These are phyloP conservation scores for Silurus meridionalis DNA, from an alignment of 2,113 vertebrate species.

Conservation along the genomic window DNA sequence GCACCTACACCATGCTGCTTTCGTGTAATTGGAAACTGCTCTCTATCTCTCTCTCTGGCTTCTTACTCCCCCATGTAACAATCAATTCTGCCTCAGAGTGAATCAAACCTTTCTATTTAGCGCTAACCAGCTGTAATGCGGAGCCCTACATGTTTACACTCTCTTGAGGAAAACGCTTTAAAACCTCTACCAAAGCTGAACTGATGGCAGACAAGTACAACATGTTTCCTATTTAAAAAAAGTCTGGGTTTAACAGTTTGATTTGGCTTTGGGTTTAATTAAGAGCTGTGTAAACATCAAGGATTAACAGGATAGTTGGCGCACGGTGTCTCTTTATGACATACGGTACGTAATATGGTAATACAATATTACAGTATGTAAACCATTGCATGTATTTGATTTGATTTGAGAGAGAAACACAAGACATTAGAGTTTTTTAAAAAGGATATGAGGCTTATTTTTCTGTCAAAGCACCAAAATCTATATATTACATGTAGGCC, in stretches of 20 bases:
- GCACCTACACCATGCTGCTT: background rate
- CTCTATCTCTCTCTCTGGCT: background rate
- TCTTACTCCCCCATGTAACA: slow-evolving; percentile 45
- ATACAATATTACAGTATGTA: background rate
- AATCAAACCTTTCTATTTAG: slow-evolving; percentile 58
- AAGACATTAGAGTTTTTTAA: background rate
- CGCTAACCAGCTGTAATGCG: slow-evolving; percentile 35
- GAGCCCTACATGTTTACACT: slow-evolving; percentile 27
- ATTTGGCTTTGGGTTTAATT: background rate
- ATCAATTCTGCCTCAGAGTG: slow-evolving; percentile 58
- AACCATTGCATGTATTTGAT: background rate
- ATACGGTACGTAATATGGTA: background rate
- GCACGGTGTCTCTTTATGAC: background rate
- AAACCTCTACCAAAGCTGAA: background rate
- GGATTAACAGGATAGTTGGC: background rate
- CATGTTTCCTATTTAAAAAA: slow-evolving; percentile 21
- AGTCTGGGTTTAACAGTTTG: slow-evolving; percentile 11
- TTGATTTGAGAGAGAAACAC: background rate
- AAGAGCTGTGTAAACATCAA: background rate
- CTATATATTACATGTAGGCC: background rate
- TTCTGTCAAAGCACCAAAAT: background rate
- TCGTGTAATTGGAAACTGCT: background rate
- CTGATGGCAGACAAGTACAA: slow-evolving; percentile 10
- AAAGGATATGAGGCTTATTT: background rate
- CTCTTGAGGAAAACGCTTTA: slow-evolving; percentile 18